phyloP scores from a whole-genome alignment of 2,888 invertebrate species.

The Andrena bicolor region DNA sequence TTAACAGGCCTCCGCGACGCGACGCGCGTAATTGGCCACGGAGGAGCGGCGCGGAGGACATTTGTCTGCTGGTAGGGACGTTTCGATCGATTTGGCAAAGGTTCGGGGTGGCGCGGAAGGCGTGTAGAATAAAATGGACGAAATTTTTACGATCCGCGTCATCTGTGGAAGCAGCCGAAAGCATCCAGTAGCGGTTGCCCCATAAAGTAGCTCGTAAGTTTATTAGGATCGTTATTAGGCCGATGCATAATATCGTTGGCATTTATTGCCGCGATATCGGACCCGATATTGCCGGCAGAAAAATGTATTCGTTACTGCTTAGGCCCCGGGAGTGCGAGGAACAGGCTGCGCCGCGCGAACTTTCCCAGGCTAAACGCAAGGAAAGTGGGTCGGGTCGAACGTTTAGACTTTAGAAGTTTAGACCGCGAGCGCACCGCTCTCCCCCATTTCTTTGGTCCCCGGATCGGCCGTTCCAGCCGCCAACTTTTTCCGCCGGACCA shows the following conservation, averaged over 20 bases:
- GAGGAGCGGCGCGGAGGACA: background rate
- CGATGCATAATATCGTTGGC: constrained; percentile 67
- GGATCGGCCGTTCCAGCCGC: background rate
- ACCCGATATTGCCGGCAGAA: constrained; percentile 61
- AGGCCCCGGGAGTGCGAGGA: background rate
- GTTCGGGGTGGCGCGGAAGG: background rate
- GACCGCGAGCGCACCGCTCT: too few species aligned
- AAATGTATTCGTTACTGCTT: constrained; percentile 44
- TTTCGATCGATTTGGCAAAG: constrained; percentile 22
- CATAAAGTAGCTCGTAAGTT: constrained; percentile 72
- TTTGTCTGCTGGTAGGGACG: background rate
- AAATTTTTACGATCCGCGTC: constrained; percentile 70
- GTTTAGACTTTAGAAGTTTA: background rate
- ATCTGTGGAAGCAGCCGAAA: constrained; percentile 63
- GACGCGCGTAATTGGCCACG: background rate
- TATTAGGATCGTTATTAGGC: constrained; percentile 73
- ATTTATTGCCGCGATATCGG: constrained; percentile 69
- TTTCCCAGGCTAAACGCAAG: constrained; percentile 11
- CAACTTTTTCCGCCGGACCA: constrained; percentile 10
- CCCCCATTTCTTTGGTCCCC: background rate
- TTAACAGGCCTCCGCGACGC: too few species aligned
- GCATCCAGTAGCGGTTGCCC: constrained; percentile 55
- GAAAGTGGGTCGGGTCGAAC: constrained; percentile 34
- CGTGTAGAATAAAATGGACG: constrained; percentile 49
- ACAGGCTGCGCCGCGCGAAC: constrained; percentile 19